phyloP scores from a whole-genome alignment of 2,888 invertebrate species.

The Aleiodes testaceus region DNA sequence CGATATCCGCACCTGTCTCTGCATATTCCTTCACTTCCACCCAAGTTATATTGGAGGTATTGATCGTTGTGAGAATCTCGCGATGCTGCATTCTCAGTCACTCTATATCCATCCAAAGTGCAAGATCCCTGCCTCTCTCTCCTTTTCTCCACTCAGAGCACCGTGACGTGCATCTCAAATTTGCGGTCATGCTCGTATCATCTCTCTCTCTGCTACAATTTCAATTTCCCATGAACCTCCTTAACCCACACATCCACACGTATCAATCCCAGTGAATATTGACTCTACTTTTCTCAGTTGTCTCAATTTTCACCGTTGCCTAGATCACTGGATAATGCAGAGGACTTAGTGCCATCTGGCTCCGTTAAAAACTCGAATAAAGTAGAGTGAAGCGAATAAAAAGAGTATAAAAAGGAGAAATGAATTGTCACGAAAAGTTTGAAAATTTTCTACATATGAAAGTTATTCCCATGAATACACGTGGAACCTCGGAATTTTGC shows the following conservation, averaged over 20 bases:
- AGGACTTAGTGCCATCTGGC: slow-evolving; percentile 23
- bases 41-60: slow-evolving; percentile 9
- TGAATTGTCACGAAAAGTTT: slow-evolving; percentile 11
- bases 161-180: slow-evolving; percentile 37
- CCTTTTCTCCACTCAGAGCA: neutral
- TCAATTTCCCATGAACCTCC: slow-evolving; percentile 25
- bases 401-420: neutral
- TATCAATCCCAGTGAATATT: neutral
- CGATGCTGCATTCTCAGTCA: slow-evolving; percentile 38
- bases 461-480: slow-evolving; percentile 15
- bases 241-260: neutral
- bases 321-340: neutral
- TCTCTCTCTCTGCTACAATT: slow-evolving; percentile 6
- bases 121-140: neutral
- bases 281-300: neutral
- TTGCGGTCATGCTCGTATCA: slow-evolving; percentile 33
- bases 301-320: slow-evolving; percentile 10
- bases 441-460: slow-evolving; percentile 37
- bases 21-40: too few species aligned
- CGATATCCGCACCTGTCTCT: too few species aligned
- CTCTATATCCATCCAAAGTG: slow-evolving; percentile 21
- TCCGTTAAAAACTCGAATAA: too few species aligned
- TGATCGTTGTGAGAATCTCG: slow-evolving; percentile 41
- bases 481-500: neutral
- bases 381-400: slow-evolving; percentile 28